These are phyloP conservation scores for Corvus hawaiiensis DNA, from an alignment of 2,113 vertebrate species.

Conservation along the genomic window DNA sequence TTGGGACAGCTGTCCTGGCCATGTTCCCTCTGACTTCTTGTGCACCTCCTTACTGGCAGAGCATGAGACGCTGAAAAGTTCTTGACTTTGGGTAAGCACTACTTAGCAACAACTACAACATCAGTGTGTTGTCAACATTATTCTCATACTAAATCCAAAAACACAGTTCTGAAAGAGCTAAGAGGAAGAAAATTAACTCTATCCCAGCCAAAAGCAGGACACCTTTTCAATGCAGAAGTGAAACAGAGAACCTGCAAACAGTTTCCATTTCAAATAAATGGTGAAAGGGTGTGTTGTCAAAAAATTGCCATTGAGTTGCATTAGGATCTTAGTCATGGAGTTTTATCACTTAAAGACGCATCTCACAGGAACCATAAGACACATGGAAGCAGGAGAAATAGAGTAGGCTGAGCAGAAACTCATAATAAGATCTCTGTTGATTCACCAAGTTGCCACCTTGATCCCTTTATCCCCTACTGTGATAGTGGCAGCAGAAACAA, in stretches of 20 bases:
- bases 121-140: neutral
- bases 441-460: neutral
- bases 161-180: neutral
- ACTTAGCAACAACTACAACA: neutral
- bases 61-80: neutral
- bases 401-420: neutral
- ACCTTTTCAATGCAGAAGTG: neutral
- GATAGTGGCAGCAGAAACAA: neutral
- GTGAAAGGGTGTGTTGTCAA: neutral
- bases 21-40: neutral
- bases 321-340: neutral
- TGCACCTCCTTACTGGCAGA: neutral
- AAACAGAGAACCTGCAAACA: neutral
- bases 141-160: neutral
- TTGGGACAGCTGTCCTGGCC: neutral
- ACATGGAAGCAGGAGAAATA: neutral
- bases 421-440: neutral
- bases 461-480: neutral
- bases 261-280: neutral
- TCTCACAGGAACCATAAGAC: neutral
- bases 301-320: neutral
- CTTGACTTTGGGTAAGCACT: neutral
- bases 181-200: neutral
- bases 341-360: neutral
- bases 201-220: neutral